Evolutionary conservation across 2,888 invertebrate species (phyloP).

Genomic region (Rhagonycha lutea): DNA sequence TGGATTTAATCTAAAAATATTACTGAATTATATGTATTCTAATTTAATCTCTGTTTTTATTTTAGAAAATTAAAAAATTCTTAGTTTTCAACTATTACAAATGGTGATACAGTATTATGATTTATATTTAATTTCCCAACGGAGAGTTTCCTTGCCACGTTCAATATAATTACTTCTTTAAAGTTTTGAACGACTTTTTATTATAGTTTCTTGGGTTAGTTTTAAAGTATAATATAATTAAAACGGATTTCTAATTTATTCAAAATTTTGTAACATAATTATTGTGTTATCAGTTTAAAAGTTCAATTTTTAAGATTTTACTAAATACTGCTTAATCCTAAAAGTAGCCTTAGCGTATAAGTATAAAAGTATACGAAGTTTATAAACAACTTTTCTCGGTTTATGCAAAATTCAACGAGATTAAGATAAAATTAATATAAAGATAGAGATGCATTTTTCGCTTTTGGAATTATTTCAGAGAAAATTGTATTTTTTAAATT

Average conservation of each 20-base stretch:
- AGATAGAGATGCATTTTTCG: conserved; percentile 11
- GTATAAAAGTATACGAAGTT: conserved; percentile 20
- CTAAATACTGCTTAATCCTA: conserved; percentile 18
- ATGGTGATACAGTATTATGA: too few relatives aligned
- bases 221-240: neutral
- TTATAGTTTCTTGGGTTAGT: neutral
- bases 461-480: neutral
- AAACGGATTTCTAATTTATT: neutral
- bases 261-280: neutral
- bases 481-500: conserved; percentile 11
- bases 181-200: too few relatives aligned
- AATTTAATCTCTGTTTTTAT: too few relatives aligned
- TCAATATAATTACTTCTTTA: too few relatives aligned
- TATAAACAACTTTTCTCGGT: conserved; percentile 25
- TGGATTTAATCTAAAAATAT: too few relatives aligned
- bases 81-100: too few relatives aligned
- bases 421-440: conserved; percentile 16
- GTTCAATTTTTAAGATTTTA: neutral
- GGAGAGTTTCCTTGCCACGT: too few relatives aligned
- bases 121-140: too few relatives aligned
- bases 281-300: neutral
- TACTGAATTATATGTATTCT: too few relatives aligned
- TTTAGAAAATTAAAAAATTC: too few relatives aligned
- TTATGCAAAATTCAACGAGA: conserved; percentile 11
- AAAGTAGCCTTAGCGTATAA: conserved; percentile 15